These are phyloP conservation scores for Blera fallax DNA, from an alignment of 2,888 invertebrate genomes.

Conservation along the genomic window DNA sequence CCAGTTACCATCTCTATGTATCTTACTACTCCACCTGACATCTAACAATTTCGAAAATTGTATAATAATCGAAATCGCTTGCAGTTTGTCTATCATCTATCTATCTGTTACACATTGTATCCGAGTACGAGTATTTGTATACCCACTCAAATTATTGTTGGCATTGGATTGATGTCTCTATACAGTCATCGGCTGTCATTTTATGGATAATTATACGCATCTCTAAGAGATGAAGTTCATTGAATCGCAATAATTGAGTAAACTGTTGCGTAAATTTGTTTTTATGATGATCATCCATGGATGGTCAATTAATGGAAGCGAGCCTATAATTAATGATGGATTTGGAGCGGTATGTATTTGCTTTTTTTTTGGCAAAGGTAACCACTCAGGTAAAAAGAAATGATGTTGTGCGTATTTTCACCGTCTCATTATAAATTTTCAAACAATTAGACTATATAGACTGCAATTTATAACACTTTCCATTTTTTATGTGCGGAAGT, in stretches of 20 bases:
- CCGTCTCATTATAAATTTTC: constrained; percentile 20
- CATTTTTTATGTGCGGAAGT: constrained; percentile 58
- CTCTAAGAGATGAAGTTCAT: constrained; percentile 1
- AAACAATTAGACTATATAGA: constrained; percentile 29
- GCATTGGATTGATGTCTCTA: constrained; percentile 37
- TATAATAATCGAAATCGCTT: constrained; percentile 64
- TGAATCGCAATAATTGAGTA: neutral
- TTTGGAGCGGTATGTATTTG: neutral
- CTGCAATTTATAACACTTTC: constrained; percentile 67
- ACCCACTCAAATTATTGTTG: neutral
- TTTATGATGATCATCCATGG: constrained; percentile 8
- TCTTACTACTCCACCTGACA: constrained; percentile 18
- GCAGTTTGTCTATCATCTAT: constrained; percentile 34
- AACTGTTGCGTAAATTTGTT: constrained; percentile 5
- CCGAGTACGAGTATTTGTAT: neutral
- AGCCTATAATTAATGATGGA: neutral
- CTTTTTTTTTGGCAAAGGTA: neutral
- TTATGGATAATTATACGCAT: constrained; percentile 25
- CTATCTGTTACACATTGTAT: constrained; percentile 1
- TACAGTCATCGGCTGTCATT: constrained; percentile 18
- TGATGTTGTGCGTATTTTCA: constrained; percentile 16
- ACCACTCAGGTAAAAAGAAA: neutral
- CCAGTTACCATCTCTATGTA: constrained; percentile 34
- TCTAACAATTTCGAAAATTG: constrained; percentile 65
- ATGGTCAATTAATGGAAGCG: neutral